Evolutionary conservation across 2,113 vertebrate species (phyloP), one percentile per base, ranked within the genome.

Genomic region (Cnemophilus loriae): DNA sequence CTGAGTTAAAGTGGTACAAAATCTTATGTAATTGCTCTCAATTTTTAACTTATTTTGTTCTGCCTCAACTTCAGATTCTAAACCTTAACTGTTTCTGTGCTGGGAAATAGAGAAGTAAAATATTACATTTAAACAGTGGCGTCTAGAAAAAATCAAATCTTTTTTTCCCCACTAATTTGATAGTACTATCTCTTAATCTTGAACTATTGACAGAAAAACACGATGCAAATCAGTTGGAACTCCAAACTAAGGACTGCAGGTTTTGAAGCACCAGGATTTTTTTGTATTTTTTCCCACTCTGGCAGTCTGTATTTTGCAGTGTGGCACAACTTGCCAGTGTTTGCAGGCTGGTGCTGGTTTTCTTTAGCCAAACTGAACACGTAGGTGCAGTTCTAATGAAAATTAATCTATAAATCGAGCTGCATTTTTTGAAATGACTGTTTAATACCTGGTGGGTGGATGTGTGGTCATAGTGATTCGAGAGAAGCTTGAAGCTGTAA

Each of bases 401-500:
- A 68, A 88, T 32, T 37, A 67, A 86, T 71, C 42, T 92, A 11
- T 63, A 88, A 73, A 84, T 68, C 3, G 11, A 91, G 50, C 22
- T 91, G 33, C n/a, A 20, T 27, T 64, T 81, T 88, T 79, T 59
- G 0, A 80, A 84, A 61, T 83, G 41, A 23, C 60, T 61, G 73
- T 13, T 90, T 97, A 88, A 90, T 87, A 61, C 32, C n/a, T 71
- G 23, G 21, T 27, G 33, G 42, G 60, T 68, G 16, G 16, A 41
- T 64, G 53, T 63, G 23, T 67, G 56, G 64, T 94, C 57, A 52
- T 37, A 63, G 64, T 61, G 57, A 85, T 69, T 76, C 93, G 74
- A 82, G 86, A 94, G 56, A 52, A 52, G 22, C 28, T 74, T 39
- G 53, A 49, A 92, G 64, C 10, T 89, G 19, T 78, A 92, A 93